A percentile compares a stretch with the other conserved stretches of the same genome.
Conservation (phyloP, 2,797 vertebrate genomes). For the Tapera naevia region DNA sequence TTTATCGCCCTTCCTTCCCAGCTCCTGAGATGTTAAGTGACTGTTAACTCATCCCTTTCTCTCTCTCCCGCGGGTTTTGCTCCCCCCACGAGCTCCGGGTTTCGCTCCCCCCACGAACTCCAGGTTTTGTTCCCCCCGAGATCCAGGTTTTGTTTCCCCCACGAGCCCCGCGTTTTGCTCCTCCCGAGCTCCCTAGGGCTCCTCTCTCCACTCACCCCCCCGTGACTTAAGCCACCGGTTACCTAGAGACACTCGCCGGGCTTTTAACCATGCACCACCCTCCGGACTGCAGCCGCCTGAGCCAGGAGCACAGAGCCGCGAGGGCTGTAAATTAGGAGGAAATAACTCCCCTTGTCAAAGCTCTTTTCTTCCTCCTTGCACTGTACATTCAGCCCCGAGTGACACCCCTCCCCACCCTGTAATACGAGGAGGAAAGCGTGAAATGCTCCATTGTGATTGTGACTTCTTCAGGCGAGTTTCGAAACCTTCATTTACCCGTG, state of each 20-base stretch:
- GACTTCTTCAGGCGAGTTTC: constrained; percentile 77
- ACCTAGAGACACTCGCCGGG: constrained; percentile 89
- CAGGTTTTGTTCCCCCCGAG: too few species aligned
- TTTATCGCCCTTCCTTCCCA: background rate
- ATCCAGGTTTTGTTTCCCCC: too few species aligned
- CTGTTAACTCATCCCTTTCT: background rate
- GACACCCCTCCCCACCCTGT: constrained; percentile 72
- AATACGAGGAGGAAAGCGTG: constrained; percentile 76
- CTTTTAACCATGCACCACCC: constrained; percentile 87
- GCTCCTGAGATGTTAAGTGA: background rate
- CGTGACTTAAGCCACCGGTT: constrained; percentile 74
- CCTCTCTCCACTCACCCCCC: background rate
- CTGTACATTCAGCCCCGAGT: constrained; percentile 68
- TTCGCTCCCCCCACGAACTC: too few species aligned
- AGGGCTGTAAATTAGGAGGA: constrained; percentile 88
- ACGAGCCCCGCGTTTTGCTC: too few species aligned
- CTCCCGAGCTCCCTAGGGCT: constrained; percentile 5
- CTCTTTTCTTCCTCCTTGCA: constrained; percentile 66
- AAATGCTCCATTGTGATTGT: constrained; percentile 75
- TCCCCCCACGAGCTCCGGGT: too few species aligned
- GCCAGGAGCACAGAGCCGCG: constrained; percentile 83
- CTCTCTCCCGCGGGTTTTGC: background rate
- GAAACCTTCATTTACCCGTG: constrained; percentile 65
- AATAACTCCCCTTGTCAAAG: constrained; percentile 80
- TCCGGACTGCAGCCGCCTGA: constrained; percentile 79